Percentiles rank a stretch among this genome's conserved stretches.
Evolutionary conservation across 2,797 vertebrate species (phyloP).

Genomic region (Podargus strigoides): DNA sequence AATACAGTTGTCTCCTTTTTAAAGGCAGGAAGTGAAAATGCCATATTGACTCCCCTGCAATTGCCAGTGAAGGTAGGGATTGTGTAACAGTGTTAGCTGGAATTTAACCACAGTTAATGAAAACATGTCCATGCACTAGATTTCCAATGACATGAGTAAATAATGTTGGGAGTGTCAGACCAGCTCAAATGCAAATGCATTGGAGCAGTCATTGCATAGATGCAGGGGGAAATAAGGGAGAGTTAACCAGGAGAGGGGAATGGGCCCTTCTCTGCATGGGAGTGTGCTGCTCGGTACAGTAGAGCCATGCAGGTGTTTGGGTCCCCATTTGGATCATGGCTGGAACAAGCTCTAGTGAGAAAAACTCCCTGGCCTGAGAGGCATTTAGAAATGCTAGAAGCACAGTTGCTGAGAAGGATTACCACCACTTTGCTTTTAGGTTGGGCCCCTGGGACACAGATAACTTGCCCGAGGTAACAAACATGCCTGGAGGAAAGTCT

Average conservation of each 20-base stretch:
- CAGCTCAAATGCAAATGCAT: neutral
- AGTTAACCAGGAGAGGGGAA: neutral
- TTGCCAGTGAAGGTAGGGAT: neutral
- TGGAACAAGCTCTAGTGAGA: neutral
- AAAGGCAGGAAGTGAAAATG: slow-evolving; percentile 10
- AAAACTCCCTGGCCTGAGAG: neutral
- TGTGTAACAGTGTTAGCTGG: neutral
- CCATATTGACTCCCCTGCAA: neutral
- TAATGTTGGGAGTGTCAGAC: neutral
- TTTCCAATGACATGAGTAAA: neutral
- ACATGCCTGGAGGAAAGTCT: neutral
- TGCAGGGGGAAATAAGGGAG: neutral
- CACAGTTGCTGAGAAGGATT: neutral
- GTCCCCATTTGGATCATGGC: neutral
- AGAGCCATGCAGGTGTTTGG: neutral
- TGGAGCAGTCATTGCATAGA: neutral
- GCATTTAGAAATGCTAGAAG: neutral
- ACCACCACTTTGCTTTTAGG: neutral
- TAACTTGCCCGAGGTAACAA: neutral
- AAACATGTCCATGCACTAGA: neutral
- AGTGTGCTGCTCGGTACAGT: rapidly evolving
- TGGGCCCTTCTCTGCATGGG: neutral
- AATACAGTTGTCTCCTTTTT: neutral
- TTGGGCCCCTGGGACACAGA: neutral
- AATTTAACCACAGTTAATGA: neutral